phyloP scores from a whole-genome alignment of 2,888 invertebrate genomes.

The Coelopa pilipes region DNA sequence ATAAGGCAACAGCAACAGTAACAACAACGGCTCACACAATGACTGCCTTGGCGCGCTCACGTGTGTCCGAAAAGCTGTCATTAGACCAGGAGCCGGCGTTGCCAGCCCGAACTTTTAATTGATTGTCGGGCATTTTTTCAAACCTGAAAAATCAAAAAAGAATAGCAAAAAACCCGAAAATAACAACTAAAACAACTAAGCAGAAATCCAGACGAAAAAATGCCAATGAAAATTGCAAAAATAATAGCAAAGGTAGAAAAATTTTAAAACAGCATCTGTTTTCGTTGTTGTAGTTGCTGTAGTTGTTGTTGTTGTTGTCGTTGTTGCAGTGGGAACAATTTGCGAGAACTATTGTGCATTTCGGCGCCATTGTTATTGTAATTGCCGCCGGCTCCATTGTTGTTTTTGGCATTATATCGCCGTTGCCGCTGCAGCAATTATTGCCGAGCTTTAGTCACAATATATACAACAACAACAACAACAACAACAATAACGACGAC shows the following conservation, averaged over 20 bases:
- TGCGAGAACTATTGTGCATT: slow-evolving; percentile 3
- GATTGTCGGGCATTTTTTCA: slow-evolving; percentile 8
- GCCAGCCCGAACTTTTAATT: slow-evolving; percentile 18
- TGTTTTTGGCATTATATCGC: background rate
- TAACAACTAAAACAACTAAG: no score
- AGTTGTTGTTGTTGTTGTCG: no score
- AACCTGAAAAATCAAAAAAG: background rate
- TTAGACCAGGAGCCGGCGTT: slow-evolving; percentile 8
- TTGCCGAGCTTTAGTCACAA: slow-evolving; percentile 14
- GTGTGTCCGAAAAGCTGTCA: slow-evolving; percentile 7
- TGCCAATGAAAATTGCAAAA: no score
- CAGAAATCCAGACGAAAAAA: no score
- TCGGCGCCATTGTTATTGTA: slow-evolving; percentile 17
- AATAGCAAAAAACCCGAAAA: no score
- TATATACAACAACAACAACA: no score
- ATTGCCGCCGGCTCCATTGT: background rate
- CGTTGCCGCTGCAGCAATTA: background rate
- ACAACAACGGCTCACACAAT: background rate
- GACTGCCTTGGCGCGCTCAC: background rate
- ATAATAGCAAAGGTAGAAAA: no score
- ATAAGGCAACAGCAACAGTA: slow-evolving; percentile 6
- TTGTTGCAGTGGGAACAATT: background rate
- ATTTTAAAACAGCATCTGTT: no score
- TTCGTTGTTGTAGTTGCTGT: no score
- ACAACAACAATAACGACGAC: no score